phyloP scores from a whole-genome alignment of 2,888 invertebrate species.

The Harmothoe impar region DNA sequence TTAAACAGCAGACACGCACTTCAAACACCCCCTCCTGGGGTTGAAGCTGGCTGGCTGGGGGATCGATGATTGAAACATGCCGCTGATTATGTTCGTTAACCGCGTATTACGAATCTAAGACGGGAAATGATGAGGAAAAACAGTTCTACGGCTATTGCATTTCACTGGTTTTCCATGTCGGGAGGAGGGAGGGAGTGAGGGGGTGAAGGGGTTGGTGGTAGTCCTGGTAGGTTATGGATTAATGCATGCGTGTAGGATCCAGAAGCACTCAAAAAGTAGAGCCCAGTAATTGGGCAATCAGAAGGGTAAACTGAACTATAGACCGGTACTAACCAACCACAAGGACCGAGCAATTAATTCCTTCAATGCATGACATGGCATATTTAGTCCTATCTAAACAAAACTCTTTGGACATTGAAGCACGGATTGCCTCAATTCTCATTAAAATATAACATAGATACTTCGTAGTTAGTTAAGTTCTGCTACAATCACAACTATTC shows the following conservation, averaged over 20 bases:
- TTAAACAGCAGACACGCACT: slow-evolving; percentile 15
- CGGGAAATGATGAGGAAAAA: background rate
- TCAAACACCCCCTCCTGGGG: slow-evolving; percentile 19
- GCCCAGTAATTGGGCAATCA: background rate
- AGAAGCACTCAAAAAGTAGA: background rate
- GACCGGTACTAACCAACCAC: no score
- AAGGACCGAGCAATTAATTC: no score
- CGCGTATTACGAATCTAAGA: slow-evolving; percentile 33
- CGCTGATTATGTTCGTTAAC: background rate
- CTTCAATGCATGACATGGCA: no score
- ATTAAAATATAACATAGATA: no score
- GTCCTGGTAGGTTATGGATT: no score
- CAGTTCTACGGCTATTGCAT: slow-evolving; percentile 7
- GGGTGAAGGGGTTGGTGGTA: no score
- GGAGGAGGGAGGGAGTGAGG: background rate
- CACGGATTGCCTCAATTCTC: no score
- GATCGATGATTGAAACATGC: slow-evolving; percentile 58
- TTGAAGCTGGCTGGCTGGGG: background rate
- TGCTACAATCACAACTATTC: no score
- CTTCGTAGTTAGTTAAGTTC: no score
- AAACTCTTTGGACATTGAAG: no score
- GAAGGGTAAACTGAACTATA: background rate
- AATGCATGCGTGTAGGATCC: background rate
- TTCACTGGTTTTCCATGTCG: background rate
- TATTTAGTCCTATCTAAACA: no score